Evolutionary conservation across 2,888 invertebrate species (phyloP), one percentile per base, ranked within the genome.

Genomic region (Reticulitermes lucifugus): DNA sequence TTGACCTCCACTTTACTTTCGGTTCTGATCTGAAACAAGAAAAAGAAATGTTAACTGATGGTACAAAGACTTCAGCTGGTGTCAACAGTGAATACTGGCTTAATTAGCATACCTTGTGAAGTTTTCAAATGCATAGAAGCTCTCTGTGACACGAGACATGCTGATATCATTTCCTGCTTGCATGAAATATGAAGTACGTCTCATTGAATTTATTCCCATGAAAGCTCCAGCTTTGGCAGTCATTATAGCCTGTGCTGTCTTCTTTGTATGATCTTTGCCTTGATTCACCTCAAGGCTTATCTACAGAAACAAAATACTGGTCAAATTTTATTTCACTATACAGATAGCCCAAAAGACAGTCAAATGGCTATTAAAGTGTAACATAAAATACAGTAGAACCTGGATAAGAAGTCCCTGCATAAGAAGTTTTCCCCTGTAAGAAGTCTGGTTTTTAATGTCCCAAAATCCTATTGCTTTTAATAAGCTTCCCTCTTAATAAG

Each of bases 211-310:
- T 81, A 92, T 90, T 1, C 92, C 92, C 85, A 93, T 91, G 86
- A 92, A 92, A 0, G 93, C 91, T 18, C 92, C 93, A 2, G 92
- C 92, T 43, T 92, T 91, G 25, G 92, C 91, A 51, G 90, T 89
- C 3, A 91, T 91, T 29, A 91, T 90, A 22, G 92, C 89, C 89
- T 93, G 93, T 21, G 93, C 90, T 2, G 91, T 91, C 88, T 92
- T 91, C 41, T 91, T 91, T n/a, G 91, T 91, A 88, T 92, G 91
- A 88, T 93, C 93, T 89, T 93, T 93, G 25, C 92, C 91, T 80
- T 91, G 90, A 89, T 93, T 93, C n/a, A 93, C 89, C 55, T 89
- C 89, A 55, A 93, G 88, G 82, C 89, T 89, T 71, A 92, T 91
- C 91, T 93, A 88, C 60, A 65, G 51, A 29, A 81, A 41, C n/a